A percentile compares a stretch with the other conserved stretches of the same genome.
These are phyloP conservation scores for Thyatira batis DNA, from an alignment of 2,888 invertebrate genomes.

Conservation along the genomic window DNA sequence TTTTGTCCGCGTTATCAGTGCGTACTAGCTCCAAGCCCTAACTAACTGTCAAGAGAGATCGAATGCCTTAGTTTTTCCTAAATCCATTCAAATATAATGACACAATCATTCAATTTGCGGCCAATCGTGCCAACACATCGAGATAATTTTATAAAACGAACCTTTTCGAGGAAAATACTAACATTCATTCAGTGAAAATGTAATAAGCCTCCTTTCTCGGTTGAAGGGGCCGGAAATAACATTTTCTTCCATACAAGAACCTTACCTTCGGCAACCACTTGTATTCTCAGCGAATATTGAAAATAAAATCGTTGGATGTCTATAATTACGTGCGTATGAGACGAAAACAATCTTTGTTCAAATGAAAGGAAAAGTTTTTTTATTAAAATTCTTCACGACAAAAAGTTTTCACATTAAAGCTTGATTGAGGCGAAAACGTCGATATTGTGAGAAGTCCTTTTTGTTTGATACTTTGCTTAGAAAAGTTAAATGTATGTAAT, in stretches of 20 bases:
- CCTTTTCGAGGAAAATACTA: not conserved
- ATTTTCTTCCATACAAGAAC: not conserved
- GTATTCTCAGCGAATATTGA: not conserved
- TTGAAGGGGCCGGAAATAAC: not conserved
- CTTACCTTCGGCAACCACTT: not conserved
- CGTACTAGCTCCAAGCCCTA: not conserved
- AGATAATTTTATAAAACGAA: not conserved
- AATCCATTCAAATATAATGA: not conserved
- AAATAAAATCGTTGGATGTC: not conserved
- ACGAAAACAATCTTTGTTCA: not conserved
- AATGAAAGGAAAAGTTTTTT: slow-evolving; percentile 7
- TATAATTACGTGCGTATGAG: not conserved
- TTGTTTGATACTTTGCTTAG: not conserved
- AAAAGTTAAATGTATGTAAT: not conserved
- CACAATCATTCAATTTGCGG: not conserved
- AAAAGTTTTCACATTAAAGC: slow-evolving; percentile 11
- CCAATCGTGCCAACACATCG: not conserved
- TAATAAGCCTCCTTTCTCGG: not conserved
- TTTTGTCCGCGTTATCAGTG: not conserved
- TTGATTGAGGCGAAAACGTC: slow-evolving; percentile 7
- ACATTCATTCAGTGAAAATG: not conserved
- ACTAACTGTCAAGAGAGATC: not conserved
- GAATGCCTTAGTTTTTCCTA: not conserved
- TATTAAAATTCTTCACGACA: slow-evolving; percentile 9
- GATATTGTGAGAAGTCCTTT: not conserved